phyloP scores from a whole-genome alignment of 2,888 invertebrate genomes.

The Rhogogaster chlorosoma region DNA sequence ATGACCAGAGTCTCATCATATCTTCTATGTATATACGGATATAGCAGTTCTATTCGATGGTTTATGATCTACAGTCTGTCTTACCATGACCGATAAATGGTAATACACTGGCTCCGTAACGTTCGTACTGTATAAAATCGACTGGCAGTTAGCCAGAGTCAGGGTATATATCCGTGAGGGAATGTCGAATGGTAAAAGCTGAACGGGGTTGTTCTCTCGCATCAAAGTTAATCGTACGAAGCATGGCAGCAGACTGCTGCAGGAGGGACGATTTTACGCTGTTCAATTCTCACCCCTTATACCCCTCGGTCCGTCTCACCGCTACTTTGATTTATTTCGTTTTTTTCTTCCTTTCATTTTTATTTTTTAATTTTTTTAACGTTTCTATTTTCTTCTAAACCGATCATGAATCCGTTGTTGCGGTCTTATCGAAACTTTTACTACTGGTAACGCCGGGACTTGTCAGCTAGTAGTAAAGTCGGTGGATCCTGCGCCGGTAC shows the following conservation, averaged over 20 bases:
- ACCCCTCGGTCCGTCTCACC: not conserved
- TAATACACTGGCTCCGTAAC: not conserved
- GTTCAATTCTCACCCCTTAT: not conserved
- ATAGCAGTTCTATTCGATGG: not conserved
- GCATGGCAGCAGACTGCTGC: not conserved
- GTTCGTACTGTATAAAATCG: constrained; percentile 21
- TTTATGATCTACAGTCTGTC: constrained; percentile 12
- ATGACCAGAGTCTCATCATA: not conserved
- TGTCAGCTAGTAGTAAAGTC: constrained; percentile 38
- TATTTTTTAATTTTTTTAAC: not conserved
- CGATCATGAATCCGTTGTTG: not conserved
- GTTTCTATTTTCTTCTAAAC: not conserved
- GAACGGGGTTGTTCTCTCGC: constrained; percentile 4
- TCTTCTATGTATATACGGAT: not conserved
- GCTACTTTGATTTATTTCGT: not conserved
- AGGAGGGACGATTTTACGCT: not conserved
- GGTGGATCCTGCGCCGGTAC: not conserved
- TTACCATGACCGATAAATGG: constrained; percentile 33
- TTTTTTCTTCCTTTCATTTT: not conserved
- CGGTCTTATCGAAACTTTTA: constrained; percentile 20
- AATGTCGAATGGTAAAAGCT: constrained; percentile 29
- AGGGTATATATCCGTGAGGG: constrained; percentile 5
- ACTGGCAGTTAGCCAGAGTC: constrained; percentile 31
- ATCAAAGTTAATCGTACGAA: constrained; percentile 19
- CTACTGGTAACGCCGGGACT: constrained; percentile 1